phyloP scores from a whole-genome alignment of 2,113 vertebrate genomes.

The Lepidothrix coronata region DNA sequence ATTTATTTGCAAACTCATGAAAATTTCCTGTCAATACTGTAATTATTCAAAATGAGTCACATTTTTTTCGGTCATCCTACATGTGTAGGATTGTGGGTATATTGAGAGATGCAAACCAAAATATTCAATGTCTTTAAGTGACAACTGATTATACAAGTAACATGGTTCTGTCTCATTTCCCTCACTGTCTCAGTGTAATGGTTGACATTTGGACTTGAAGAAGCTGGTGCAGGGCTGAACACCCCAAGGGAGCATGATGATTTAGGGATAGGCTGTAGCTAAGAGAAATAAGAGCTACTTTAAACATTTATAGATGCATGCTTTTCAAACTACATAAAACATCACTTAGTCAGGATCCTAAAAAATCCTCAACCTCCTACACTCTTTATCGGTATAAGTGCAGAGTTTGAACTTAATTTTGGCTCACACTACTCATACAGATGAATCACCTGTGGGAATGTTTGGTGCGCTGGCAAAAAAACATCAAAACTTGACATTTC shows the following conservation, averaged over 20 bases:
- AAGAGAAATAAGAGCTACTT: neutral
- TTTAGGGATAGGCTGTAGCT: neutral
- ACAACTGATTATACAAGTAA: neutral
- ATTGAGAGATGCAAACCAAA: neutral
- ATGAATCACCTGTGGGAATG: constrained; percentile 59
- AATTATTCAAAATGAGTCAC: neutral
- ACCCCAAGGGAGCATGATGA: neutral
- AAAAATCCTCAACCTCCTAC: constrained; percentile 55
- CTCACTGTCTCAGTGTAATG: neutral
- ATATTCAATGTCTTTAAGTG: neutral
- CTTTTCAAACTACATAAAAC: constrained; percentile 15
- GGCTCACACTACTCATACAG: constrained; percentile 19
- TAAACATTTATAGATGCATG: neutral
- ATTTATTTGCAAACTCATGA: neutral
- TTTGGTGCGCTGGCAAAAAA: neutral
- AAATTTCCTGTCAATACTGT: neutral
- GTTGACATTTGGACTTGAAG: neutral
- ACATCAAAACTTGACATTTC: neutral
- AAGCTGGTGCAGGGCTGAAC: neutral
- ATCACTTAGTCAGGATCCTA: constrained; percentile 34
- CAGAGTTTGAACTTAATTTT: constrained; percentile 59
- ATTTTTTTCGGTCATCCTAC: neutral
- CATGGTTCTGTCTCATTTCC: neutral
- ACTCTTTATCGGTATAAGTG: constrained; percentile 35
- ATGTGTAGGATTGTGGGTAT: neutral